phyloP scores from a whole-genome alignment of 1,140 invertebrate species.

The Hyles vespertilio region DNA sequence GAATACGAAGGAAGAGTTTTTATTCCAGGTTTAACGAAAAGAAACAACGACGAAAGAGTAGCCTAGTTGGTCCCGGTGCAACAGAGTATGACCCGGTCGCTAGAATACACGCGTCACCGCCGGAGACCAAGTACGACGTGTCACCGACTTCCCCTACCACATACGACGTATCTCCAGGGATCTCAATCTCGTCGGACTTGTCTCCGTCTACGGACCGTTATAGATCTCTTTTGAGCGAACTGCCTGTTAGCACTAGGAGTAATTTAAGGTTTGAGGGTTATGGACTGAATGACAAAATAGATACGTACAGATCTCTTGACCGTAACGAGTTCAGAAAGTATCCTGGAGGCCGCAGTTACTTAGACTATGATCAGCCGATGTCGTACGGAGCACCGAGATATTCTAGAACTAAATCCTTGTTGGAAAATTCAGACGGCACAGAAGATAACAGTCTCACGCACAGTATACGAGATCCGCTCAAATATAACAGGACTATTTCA shows the following conservation, averaged over 20 bases:
- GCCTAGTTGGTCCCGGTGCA: slow-evolving; percentile 76
- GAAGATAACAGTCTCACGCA: slow-evolving; percentile 42
- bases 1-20: slow-evolving; percentile 91
- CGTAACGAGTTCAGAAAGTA: slow-evolving; percentile 67
- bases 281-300: slow-evolving; percentile 60
- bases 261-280: slow-evolving; percentile 52
- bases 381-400: slow-evolving; percentile 62
- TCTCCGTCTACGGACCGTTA: slow-evolving; percentile 66
- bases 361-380: slow-evolving; percentile 60
- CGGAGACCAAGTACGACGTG: slow-evolving; percentile 54
- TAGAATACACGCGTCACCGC: slow-evolving; percentile 56
- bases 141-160: slow-evolving; percentile 59
- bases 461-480: slow-evolving; percentile 49
- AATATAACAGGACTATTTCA: slow-evolving; percentile 68
- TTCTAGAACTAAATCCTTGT: slow-evolving; percentile 64
- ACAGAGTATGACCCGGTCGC: slow-evolving; percentile 69
- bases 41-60: slow-evolving; percentile 79
- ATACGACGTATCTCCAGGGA: slow-evolving; percentile 58
- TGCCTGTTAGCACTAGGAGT: slow-evolving; percentile 43
- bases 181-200: slow-evolving; percentile 53
- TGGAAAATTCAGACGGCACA: slow-evolving; percentile 54
- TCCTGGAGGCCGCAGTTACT: slow-evolving; percentile 51
- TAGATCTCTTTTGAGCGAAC: slow-evolving; percentile 53
- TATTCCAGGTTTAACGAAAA: slow-evolving; percentile 91
- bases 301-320: slow-evolving; percentile 66